Evolutionary conservation across 2,888 invertebrate species (phyloP).

Genomic region (Choristoneura rosaceana): DNA sequence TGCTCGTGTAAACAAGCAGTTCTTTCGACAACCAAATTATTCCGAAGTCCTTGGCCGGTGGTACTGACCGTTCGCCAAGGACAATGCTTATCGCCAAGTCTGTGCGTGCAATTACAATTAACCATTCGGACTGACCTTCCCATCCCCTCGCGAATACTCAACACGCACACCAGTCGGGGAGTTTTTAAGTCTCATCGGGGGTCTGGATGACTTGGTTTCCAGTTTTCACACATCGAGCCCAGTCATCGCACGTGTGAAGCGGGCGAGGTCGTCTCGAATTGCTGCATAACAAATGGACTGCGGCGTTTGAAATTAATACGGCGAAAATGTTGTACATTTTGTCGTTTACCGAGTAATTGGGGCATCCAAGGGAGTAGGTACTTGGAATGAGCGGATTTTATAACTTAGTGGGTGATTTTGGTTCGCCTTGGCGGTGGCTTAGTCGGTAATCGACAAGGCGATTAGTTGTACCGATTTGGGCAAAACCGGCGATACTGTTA

Average conservation of each 20-base stretch:
- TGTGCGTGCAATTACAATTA: constrained; percentile 73
- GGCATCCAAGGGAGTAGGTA: constrained; percentile 46
- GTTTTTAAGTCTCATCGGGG: constrained; percentile 48
- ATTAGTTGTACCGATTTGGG: neutral
- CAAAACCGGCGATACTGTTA: constrained; percentile 3
- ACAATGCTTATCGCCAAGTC: constrained; percentile 64
- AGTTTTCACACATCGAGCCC: constrained; percentile 51
- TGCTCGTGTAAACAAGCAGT: constrained; percentile 67
- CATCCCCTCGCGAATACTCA: constrained; percentile 51
- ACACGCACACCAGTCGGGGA: constrained; percentile 50
- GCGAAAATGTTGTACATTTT: constrained; percentile 65
- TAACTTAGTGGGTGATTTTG: constrained; percentile 22
- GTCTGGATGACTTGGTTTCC: constrained; percentile 51
- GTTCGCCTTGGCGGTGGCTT: neutral
- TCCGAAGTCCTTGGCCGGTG: constrained; percentile 73
- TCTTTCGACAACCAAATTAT: constrained; percentile 66
- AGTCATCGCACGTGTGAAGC: constrained; percentile 64
- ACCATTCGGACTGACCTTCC: constrained; percentile 56
- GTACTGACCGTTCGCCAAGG: constrained; percentile 78
- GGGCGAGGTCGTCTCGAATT: constrained; percentile 79
- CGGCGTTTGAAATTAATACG: constrained; percentile 79
- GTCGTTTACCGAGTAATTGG: constrained; percentile 57
- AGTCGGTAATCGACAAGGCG: constrained; percentile 4
- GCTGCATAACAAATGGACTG: constrained; percentile 82
- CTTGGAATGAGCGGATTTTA: constrained; percentile 18